These are phyloP conservation scores for Eunapius fragilis DNA, from an alignment of 37 sponge, comb jelly and placozoan genomes.

Conservation along the genomic window DNA sequence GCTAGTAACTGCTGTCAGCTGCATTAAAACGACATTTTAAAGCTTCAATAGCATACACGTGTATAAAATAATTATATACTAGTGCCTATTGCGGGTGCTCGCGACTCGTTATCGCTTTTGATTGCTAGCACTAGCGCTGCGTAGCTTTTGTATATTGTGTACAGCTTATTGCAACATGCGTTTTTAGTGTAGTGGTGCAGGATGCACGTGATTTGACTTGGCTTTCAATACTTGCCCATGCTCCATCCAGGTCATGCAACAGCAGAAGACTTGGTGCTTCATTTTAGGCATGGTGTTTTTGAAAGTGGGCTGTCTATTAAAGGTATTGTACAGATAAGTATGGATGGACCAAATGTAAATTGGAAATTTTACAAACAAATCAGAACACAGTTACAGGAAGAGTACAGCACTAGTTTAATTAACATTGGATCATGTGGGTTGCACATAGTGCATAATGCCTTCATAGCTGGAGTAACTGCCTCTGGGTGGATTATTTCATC, in stretches of 20 bases:
- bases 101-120: background rate
- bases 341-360: background rate
- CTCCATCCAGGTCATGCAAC: slow-evolving; percentile 12
- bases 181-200: slow-evolving; percentile 57
- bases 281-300: background rate
- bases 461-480: background rate
- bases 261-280: background rate
- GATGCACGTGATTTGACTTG: slow-evolving; percentile 41
- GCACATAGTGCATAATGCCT: background rate
- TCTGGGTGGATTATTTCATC: background rate
- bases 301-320: background rate
- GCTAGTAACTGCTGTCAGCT: too few relatives aligned
- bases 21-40: background rate
- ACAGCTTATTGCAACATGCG: background rate
- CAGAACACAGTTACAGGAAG: background rate
- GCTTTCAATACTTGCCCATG: slow-evolving; percentile 43
- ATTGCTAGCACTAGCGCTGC: background rate
- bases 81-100: background rate
- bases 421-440: background rate
- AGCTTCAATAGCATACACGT: background rate
- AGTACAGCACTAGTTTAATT: background rate
- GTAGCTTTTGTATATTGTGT: background rate
- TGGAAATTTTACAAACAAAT: background rate
- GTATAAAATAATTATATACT: background rate
- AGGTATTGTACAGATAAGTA: background rate